A percentile compares a stretch with the other conserved stretches of the same genome.
phyloP scores from a whole-genome alignment of 2,113 vertebrate genomes.

The Gallinago media region DNA sequence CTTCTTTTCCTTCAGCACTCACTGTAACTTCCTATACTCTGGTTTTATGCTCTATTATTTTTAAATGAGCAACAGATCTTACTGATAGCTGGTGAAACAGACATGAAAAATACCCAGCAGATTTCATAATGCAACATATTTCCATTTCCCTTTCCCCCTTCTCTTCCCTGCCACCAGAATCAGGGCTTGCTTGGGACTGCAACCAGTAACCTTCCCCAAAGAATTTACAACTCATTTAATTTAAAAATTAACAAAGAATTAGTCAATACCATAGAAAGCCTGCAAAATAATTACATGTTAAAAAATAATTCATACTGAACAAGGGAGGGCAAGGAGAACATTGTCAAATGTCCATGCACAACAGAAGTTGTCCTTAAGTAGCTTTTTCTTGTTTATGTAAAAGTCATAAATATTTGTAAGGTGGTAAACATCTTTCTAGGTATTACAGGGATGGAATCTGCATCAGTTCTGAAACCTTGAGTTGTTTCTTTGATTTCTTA shows the following conservation, averaged over 20 bases:
- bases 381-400: neutral
- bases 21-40: neutral
- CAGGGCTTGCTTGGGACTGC: neutral
- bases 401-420: neutral
- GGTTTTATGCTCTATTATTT: neutral
- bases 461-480: neutral
- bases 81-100: neutral
- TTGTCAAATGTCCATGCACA: neutral
- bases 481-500: neutral
- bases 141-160: neutral
- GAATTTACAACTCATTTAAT: neutral
- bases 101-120: neutral
- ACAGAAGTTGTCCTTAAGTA: neutral
- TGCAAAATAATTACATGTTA: neutral
- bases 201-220: neutral
- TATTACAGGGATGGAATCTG: neutral
- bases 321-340: neutral
- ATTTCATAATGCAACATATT: neutral
- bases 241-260: neutral
- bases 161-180: neutral
- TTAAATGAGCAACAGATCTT: constrained; percentile 34
- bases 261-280: rapidly evolving
- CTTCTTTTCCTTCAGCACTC: neutral
- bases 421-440: neutral
- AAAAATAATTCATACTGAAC: neutral